phyloP scores from a whole-genome alignment of 2,113 vertebrate species.

The western clawed frog (Xenopus tropicalis) region DNA sequence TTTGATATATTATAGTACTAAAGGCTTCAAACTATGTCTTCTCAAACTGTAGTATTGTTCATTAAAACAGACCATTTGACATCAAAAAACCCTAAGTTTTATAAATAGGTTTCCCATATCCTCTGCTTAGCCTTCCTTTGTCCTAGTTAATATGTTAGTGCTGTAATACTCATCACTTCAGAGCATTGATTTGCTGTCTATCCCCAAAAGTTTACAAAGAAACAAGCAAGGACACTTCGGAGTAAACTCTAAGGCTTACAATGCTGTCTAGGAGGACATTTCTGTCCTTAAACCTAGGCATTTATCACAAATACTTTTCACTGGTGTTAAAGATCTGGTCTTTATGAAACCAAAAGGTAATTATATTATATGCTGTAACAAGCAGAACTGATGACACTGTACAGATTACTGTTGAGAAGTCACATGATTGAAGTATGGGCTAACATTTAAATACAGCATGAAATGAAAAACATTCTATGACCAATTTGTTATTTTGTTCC shows the following conservation, averaged over 20 bases:
- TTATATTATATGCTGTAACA: too few relatives aligned
- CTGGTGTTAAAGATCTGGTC: not conserved
- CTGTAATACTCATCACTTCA: conserved; percentile 66
- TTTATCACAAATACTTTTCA: conserved; percentile 34
- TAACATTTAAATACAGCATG: too few relatives aligned
- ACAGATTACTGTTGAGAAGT: too few relatives aligned
- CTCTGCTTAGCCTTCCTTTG: conserved; percentile 23
- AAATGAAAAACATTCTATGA: too few relatives aligned
- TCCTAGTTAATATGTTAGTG: conserved; percentile 56
- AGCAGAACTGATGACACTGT: too few relatives aligned
- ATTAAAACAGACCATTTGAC: conserved; percentile 3
- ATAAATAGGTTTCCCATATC: conserved; percentile 31
- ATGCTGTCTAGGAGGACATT: conserved; percentile 29
- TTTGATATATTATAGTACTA: not conserved
- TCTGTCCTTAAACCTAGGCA: conserved; percentile 29
- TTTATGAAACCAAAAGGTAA: not conserved
- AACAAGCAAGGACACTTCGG: conserved; percentile 68
- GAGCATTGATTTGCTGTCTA: conserved; percentile 75
- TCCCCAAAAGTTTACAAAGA: conserved; percentile 62
- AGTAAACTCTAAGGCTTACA: conserved; percentile 54
- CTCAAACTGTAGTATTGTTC: not conserved
- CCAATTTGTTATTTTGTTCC: too few relatives aligned
- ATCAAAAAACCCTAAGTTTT: conserved; percentile 6
- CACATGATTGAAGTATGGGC: too few relatives aligned
- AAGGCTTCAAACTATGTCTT: not conserved